Evolutionary conservation across 2,797 vertebrate species (phyloP).

Genomic region (Crax fasciolata): DNA sequence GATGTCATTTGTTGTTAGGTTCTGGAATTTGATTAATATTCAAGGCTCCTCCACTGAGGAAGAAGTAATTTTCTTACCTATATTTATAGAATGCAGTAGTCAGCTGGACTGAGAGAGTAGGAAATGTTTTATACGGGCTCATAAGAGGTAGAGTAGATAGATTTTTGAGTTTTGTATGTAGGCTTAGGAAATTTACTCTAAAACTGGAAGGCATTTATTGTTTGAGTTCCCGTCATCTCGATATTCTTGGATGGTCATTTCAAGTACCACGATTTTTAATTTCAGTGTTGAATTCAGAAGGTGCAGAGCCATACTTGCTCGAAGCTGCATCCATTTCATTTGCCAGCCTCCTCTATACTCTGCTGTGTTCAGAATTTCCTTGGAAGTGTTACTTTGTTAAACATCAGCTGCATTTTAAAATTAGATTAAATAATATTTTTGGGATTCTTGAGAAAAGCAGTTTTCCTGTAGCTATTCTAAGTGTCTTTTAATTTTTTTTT

Average conservation of each 20-base stretch:
- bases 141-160: background rate
- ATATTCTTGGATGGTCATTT: background rate
- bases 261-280: background rate
- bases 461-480: slow-evolving; percentile 35
- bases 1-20: background rate
- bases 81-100: background rate
- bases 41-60: background rate
- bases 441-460: background rate
- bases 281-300: background rate
- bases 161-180: background rate
- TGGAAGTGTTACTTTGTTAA: slow-evolving; percentile 3
- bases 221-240: background rate
- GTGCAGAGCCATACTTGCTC: background rate
- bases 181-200: background rate
- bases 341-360: background rate
- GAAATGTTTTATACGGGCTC: background rate
- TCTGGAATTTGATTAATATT: background rate
- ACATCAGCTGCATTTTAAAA: slow-evolving; percentile 20
- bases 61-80: background rate
- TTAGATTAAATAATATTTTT: background rate
- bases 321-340: background rate
- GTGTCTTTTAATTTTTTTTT: background rate
- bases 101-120: background rate
- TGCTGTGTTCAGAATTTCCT: slow-evolving; percentile 9
- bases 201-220: background rate